Evolutionary conservation across 2,797 vertebrate species (phyloP).

Genomic region (Pachyuromys duprasi): DNA sequence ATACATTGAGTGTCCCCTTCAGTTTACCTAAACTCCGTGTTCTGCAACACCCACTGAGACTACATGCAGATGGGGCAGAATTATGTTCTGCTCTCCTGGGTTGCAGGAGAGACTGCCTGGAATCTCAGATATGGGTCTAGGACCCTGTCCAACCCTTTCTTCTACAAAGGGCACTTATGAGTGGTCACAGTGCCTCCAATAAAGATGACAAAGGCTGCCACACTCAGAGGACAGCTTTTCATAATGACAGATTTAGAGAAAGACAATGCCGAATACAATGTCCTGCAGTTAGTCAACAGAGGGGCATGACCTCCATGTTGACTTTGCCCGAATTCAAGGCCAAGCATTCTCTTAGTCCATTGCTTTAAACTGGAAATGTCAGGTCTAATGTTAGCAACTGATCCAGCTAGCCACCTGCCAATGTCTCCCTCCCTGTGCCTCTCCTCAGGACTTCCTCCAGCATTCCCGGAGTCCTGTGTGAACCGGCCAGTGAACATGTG

Average conservation of each 20-base stretch:
- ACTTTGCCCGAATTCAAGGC: background rate
- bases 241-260: background rate
- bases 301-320: background rate
- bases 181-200: background rate
- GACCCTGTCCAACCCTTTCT: background rate
- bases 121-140: background rate
- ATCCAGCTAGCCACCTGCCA: background rate
- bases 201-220: background rate
- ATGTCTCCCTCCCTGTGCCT: background rate
- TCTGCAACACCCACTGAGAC: background rate
- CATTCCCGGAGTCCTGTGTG: background rate
- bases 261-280: background rate
- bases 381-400: background rate
- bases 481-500: slow-evolving; percentile 35
- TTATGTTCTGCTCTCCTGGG: background rate
- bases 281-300: fast-evolving
- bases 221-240: background rate
- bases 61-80: background rate
- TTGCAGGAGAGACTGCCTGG: background rate
- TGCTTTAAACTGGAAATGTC: background rate
- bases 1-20: background rate
- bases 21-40: background rate
- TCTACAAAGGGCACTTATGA: background rate
- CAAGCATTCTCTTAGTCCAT: background rate
- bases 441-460: background rate